Conservation (phyloP, 2,888 invertebrate species). For the Anorthoa munda region DNA sequence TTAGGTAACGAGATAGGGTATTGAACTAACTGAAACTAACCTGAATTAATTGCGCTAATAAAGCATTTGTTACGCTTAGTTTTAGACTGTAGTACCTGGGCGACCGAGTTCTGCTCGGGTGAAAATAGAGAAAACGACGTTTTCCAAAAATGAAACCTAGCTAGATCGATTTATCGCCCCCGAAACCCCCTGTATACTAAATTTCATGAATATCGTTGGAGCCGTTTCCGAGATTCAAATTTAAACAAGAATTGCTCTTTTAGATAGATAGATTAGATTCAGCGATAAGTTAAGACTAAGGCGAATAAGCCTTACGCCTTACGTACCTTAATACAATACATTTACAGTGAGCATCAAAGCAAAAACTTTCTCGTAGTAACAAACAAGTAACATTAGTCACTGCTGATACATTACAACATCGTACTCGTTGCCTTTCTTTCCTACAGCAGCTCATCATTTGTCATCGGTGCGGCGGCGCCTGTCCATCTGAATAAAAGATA, state of each 20-base stretch:
- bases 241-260: no score
- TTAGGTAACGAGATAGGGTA: slow-evolving; percentile 28
- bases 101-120: no score
- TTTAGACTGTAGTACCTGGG: slow-evolving; percentile 16
- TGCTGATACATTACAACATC: slow-evolving; percentile 62
- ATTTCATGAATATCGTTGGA: no score
- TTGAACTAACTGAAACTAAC: slow-evolving; percentile 49
- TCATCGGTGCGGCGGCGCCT: slow-evolving; percentile 72
- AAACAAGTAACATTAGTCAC: slow-evolving; percentile 68
- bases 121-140: no score
- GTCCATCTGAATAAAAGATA: slow-evolving; percentile 84
- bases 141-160: no score
- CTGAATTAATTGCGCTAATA: slow-evolving; percentile 38
- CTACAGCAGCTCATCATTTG: slow-evolving; percentile 75
- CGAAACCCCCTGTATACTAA: no score
- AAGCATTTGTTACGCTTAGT: slow-evolving; percentile 37
- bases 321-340: slow-evolving; percentile 36
- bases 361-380: slow-evolving; percentile 62
- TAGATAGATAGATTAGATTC: no score
- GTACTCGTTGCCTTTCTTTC: slow-evolving; percentile 61
- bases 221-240: no score
- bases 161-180: no score
- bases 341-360: slow-evolving; percentile 45
- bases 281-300: slow-evolving; percentile 11
- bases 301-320: no score